phyloP scores from a whole-genome alignment of 64 coral and sea anemone genomes.

The Platygyra sinensis region DNA sequence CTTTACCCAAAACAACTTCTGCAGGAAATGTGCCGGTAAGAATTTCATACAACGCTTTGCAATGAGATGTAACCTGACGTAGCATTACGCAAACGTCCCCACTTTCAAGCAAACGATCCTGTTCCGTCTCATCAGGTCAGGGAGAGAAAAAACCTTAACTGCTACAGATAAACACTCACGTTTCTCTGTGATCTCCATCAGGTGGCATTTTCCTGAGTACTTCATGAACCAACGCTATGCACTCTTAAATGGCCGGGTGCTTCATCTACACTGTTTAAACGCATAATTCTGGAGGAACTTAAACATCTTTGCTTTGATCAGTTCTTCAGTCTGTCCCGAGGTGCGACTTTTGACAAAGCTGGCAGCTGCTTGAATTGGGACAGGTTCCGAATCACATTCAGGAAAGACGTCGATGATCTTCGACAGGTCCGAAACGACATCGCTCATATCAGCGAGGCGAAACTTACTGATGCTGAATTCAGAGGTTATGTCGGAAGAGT shows the following conservation, averaged over 20 bases:
- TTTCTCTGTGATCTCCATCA: neutral
- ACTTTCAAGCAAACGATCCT: neutral
- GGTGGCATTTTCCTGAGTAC: neutral
- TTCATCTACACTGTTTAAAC: neutral
- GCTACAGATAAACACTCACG: neutral
- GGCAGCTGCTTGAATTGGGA: neutral
- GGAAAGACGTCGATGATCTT: slow-evolving; percentile 9
- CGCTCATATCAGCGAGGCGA: neutral
- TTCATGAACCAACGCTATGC: neutral
- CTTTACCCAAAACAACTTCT: neutral
- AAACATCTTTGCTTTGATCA: neutral
- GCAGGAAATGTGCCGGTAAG: neutral
- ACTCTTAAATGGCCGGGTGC: neutral
- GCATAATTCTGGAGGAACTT: neutral
- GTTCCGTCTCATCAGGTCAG: neutral
- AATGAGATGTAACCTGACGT: neutral
- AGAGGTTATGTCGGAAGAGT: neutral
- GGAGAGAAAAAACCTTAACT: neutral
- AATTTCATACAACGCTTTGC: neutral
- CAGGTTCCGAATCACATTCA: neutral
- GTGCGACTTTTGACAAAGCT: neutral
- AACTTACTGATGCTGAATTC: slow-evolving; percentile 2
- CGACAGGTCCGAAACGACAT: slow-evolving; percentile 10
- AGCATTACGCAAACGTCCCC: neutral
- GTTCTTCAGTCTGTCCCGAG: neutral